These are phyloP conservation scores for Limanda limanda DNA, from an alignment of 2,113 vertebrate species.

Conservation along the genomic window DNA sequence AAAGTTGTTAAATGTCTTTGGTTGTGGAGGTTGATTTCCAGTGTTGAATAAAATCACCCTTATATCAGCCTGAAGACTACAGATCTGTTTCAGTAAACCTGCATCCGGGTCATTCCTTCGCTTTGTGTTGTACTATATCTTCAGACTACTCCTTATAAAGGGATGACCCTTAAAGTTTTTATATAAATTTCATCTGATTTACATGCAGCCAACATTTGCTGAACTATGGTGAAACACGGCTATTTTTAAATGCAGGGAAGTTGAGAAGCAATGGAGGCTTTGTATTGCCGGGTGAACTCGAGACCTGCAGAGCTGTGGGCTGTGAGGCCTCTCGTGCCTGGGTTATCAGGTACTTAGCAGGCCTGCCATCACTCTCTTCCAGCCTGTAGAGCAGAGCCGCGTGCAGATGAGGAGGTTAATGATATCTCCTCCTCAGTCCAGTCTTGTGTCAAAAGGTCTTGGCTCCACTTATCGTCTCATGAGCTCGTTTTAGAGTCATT, in stretches of 20 bases:
- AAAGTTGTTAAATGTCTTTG: too few relatives aligned
- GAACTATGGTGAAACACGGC: slow-evolving; percentile 32
- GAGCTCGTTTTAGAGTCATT: neutral
- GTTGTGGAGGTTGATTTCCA: too few relatives aligned
- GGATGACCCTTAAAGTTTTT: neutral
- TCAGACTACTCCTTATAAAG: neutral
- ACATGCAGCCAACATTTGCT: slow-evolving; percentile 12
- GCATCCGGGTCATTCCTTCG: too few relatives aligned
- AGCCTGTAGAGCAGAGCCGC: slow-evolving; percentile 39
- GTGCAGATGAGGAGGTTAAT: slow-evolving; percentile 30
- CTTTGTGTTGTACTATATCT: too few relatives aligned
- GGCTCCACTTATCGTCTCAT: neutral
- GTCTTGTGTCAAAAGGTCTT: slow-evolving; percentile 6
- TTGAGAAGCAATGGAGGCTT: slow-evolving; percentile 35
- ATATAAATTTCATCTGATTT: neutral
- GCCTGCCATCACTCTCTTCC: slow-evolving; percentile 56
- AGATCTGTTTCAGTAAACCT: too few relatives aligned
- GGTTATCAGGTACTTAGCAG: slow-evolving; percentile 70
- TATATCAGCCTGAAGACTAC: neutral
- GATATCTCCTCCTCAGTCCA: slow-evolving; percentile 22
- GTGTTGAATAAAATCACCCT: neutral
- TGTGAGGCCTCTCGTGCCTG: slow-evolving; percentile 40
- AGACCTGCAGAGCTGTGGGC: slow-evolving; percentile 23
- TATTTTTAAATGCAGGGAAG: slow-evolving; percentile 46
- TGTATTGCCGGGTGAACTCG: slow-evolving; percentile 35